These are phyloP conservation scores for Drosophila micromelanica DNA, from an alignment of 1,140 invertebrate species.

Conservation along the genomic window DNA sequence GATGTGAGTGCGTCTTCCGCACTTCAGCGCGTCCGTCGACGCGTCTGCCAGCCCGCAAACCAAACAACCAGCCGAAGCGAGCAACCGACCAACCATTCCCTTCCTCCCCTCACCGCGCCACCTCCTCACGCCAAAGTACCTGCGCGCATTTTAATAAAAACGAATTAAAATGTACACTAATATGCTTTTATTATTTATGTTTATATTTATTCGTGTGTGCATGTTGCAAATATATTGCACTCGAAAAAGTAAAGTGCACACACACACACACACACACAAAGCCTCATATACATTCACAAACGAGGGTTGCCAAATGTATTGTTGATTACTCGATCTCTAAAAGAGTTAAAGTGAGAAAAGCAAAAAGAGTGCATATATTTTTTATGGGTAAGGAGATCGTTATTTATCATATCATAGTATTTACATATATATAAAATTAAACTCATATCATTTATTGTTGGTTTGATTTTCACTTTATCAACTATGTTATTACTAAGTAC, in stretches of 20 bases:
- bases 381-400: too few species aligned
- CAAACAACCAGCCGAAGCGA: constrained; percentile 45
- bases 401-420: too few species aligned
- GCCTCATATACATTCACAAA: neutral
- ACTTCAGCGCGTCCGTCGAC: constrained; percentile 43
- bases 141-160: constrained; percentile 74
- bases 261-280: neutral
- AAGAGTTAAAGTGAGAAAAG: too few species aligned
- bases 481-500: too few species aligned
- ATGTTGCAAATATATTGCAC: constrained; percentile 64
- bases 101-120: neutral
- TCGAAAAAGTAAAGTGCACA: constrained; percentile 30
- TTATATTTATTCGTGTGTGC: constrained; percentile 54
- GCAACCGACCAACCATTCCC: neutral
- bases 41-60: constrained; percentile 22
- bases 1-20: constrained; percentile 78
- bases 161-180: constrained; percentile 78
- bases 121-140: constrained; percentile 3
- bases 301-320: neutral
- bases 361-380: too few species aligned
- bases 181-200: constrained; percentile 79
- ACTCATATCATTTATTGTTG: too few species aligned
- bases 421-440: too few species aligned
- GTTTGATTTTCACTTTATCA: too few species aligned
- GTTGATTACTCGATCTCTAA: too few species aligned